Conservation (phyloP, 2,797 vertebrate species). For the Bradypodion pumilum region DNA sequence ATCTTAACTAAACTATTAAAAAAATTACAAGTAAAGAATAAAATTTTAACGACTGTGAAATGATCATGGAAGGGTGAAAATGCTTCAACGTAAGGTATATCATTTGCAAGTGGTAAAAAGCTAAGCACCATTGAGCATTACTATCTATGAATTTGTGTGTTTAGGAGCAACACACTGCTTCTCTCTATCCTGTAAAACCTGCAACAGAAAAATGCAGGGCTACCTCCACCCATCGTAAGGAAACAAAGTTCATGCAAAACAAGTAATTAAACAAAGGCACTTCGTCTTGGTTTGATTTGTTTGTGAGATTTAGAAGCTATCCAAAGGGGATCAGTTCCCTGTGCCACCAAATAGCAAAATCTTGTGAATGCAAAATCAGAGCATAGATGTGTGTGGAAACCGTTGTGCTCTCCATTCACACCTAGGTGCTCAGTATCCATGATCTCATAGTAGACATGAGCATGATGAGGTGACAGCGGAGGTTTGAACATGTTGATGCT, state of each 20-base stretch:
- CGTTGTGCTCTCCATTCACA: background rate
- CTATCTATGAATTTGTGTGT: background rate
- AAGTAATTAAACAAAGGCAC: constrained; percentile 28
- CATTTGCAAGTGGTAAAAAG: constrained; percentile 48
- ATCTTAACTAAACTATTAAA: constrained; percentile 55
- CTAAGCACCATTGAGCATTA: constrained; percentile 36
- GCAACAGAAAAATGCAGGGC: constrained; percentile 25
- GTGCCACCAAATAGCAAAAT: background rate
- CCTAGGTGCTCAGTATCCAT: too few relatives aligned
- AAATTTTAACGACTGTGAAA: constrained; percentile 65
- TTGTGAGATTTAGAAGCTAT: constrained; percentile 12
- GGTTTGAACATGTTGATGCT: background rate
- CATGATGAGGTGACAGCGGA: background rate
- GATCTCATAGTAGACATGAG: too few relatives aligned
- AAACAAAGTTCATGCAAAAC: constrained; percentile 10
- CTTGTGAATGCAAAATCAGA: background rate
- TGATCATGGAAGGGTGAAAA: constrained; percentile 44
- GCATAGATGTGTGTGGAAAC: background rate
- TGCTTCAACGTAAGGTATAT: constrained; percentile 39
- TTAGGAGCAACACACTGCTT: background rate
- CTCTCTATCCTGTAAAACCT: constrained; percentile 13
- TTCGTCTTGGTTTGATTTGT: constrained; percentile 5
- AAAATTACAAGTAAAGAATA: constrained; percentile 52
- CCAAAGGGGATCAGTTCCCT: background rate
- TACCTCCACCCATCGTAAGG: too few relatives aligned